phyloP scores from a whole-genome alignment of 2,113 vertebrate species.

The Budorcas taxicolor region DNA sequence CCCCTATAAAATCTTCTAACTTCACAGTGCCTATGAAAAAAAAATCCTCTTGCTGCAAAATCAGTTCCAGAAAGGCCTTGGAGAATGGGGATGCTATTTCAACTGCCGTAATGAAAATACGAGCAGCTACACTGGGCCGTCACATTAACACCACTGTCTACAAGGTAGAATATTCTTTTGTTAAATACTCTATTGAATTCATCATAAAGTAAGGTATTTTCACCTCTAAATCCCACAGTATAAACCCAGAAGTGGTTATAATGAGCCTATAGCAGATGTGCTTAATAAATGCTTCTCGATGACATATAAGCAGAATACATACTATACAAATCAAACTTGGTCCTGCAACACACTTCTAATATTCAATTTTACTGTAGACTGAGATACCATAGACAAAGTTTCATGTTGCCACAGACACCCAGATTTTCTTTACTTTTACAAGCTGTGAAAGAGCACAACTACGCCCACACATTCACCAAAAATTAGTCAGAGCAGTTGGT shows the following conservation, averaged over 20 bases:
- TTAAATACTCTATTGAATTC: slow-evolving; percentile 16
- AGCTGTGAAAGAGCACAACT: not conserved
- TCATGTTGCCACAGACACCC: not conserved
- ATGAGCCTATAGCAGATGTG: not conserved
- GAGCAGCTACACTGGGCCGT: not conserved
- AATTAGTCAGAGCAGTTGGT: not conserved
- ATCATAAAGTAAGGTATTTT: not conserved
- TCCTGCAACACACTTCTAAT: not conserved
- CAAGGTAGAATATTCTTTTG: not conserved
- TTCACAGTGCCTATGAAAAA: not conserved
- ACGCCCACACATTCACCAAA: not conserved
- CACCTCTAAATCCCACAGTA: not conserved
- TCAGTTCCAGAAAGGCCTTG: not conserved
- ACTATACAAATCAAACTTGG: not conserved
- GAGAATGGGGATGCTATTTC: not conserved
- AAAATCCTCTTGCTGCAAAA: not conserved
- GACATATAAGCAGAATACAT: not conserved
- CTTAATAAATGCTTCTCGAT: not conserved
- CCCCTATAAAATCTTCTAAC: not conserved
- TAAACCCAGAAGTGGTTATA: not conserved
- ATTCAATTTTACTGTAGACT: not conserved
- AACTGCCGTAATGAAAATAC: not conserved
- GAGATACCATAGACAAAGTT: not conserved
- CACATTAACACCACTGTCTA: not conserved
- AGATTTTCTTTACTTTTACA: slow-evolving; percentile 27